phyloP scores from a whole-genome alignment of 2,113 vertebrate genomes.

The Ivindomyrus marchei region DNA sequence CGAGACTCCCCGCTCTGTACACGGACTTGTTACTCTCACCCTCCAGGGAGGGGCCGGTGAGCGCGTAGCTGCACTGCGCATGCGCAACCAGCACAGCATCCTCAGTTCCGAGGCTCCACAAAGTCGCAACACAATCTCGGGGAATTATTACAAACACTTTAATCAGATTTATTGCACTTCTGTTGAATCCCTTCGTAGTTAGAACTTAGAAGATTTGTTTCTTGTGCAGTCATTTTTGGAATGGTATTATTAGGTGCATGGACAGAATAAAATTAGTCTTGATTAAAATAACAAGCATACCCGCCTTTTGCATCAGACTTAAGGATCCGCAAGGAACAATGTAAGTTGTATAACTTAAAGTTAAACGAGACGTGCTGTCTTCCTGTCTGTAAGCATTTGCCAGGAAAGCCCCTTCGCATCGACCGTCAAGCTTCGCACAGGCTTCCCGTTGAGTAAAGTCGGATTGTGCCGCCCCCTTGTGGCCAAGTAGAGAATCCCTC shows the following conservation, averaged over 20 bases:
- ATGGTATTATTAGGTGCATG: not conserved
- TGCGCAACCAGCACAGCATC: not conserved
- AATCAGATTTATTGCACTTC: not conserved
- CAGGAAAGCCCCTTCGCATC: not conserved
- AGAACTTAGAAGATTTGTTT: not conserved
- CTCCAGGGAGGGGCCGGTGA: conserved; percentile 16
- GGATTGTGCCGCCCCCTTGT: not conserved
- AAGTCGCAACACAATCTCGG: not conserved
- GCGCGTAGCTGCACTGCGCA: conserved; percentile 11
- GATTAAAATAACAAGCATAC: no score
- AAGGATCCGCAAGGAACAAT: not conserved
- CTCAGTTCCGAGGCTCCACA: not conserved
- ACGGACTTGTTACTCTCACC: conserved; percentile 16
- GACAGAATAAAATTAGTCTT: not conserved
- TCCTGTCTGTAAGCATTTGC: not conserved
- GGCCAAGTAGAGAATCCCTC: not conserved
- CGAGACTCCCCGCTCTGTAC: conserved; percentile 16
- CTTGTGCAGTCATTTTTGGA: not conserved
- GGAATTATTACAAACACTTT: not conserved
- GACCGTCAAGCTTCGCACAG: not conserved
- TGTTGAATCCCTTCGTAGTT: not conserved
- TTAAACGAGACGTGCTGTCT: not conserved
- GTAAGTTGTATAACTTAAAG: not conserved
- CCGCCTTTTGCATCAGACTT: not conserved
- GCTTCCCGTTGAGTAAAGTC: not conserved